Conservation (phyloP, 2,888 invertebrate genomes). For the Thalpophila matura region DNA sequence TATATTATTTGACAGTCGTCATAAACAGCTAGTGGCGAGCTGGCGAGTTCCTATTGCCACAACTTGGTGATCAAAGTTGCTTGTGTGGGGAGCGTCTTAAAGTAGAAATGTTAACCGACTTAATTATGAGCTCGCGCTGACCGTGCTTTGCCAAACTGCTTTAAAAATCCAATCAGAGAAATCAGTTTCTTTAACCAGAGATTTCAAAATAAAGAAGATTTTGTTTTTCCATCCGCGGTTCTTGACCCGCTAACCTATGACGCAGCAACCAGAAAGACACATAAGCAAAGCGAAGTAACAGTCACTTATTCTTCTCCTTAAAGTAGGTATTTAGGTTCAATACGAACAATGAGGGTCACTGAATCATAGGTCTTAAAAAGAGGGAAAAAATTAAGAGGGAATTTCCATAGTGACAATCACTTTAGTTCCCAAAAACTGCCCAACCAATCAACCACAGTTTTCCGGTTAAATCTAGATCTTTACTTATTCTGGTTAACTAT, state of each 20-base stretch:
- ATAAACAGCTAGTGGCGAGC: too few species aligned
- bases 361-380: constrained; percentile 54
- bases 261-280: constrained; percentile 7
- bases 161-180: too few species aligned
- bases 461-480: constrained; percentile 62
- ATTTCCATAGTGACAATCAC: constrained; percentile 61
- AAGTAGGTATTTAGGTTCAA: constrained; percentile 14
- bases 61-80: too few species aligned
- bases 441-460: constrained; percentile 67
- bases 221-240: too few species aligned
- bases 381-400: constrained; percentile 53
- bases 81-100: too few species aligned
- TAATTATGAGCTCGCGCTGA: too few species aligned
- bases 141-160: too few species aligned
- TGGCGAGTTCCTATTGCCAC: too few species aligned
- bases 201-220: not conserved
- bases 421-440: constrained; percentile 66
- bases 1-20: too few species aligned
- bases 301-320: constrained; percentile 28
- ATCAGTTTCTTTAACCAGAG: not conserved
- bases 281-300: constrained; percentile 25
- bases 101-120: too few species aligned
- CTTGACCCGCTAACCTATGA: constrained; percentile 26
- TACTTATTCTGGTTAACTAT: constrained; percentile 57
- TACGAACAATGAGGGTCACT: constrained; percentile 33